Percentiles rank a stretch among this genome's conserved stretches.
These are phyloP conservation scores for Philhelius pedissequus DNA, from an alignment of 2,888 invertebrate species.

Conservation along the genomic window DNA sequence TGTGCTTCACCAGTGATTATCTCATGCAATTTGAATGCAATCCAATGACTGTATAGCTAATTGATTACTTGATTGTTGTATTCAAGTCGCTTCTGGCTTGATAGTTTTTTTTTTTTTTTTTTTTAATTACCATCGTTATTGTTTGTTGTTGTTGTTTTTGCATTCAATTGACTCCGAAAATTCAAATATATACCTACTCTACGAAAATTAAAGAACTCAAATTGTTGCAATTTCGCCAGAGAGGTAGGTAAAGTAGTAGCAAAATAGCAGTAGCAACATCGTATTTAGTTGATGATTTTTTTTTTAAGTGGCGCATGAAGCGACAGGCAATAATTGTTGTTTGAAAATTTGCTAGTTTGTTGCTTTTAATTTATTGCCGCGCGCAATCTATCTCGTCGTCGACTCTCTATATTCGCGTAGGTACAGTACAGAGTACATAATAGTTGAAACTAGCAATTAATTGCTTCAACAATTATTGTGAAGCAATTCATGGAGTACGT, in stretches of 20 bases:
- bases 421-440: not conserved
- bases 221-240: slow-evolving; percentile 57
- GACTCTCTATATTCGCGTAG: not conserved
- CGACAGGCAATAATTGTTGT: slow-evolving; percentile 32
- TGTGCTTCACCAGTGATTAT: slow-evolving; percentile 42
- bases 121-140: not conserved
- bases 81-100: slow-evolving; percentile 34
- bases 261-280: not conserved
- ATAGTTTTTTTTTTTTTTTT: not conserved
- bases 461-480: slow-evolving; percentile 63
- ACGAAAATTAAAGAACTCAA: not conserved
- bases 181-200: not conserved
- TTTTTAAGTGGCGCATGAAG: slow-evolving; percentile 28
- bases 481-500: slow-evolving; percentile 41
- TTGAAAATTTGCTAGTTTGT: slow-evolving; percentile 38
- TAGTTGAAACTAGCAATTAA: slow-evolving; percentile 56
- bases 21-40: slow-evolving; percentile 67
- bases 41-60: slow-evolving; percentile 58
- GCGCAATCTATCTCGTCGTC: not conserved
- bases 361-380: slow-evolving; percentile 40
- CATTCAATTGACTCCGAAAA: slow-evolving; percentile 32
- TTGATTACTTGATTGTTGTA: slow-evolving; percentile 64
- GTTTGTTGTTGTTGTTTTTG: not conserved
- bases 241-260: not conserved
- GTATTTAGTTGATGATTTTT: slow-evolving; percentile 8